Conservation (phyloP, 2,797 vertebrate genomes). For the Hapalemur alaotrensis region DNA sequence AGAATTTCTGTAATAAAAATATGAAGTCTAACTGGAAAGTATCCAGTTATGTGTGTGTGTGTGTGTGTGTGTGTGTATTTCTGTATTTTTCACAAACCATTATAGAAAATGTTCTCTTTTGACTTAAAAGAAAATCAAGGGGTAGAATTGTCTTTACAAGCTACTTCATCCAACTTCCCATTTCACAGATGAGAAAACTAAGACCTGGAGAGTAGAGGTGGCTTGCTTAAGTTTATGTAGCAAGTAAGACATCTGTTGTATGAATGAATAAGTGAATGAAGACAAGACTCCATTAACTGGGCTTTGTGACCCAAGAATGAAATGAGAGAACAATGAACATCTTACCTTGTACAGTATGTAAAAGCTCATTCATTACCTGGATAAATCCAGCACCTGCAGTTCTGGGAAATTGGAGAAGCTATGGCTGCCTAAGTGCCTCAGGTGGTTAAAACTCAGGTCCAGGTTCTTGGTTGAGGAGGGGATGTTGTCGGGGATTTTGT, state of each 20-base stretch:
- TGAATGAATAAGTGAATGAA: not conserved
- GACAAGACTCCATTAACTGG: not conserved
- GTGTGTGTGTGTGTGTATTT: not conserved
- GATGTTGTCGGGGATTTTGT: constrained; percentile 76
- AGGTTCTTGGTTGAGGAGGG: constrained; percentile 78
- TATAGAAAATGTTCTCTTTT: not conserved
- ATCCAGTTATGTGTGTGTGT: not conserved
- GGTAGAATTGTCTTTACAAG: not conserved
- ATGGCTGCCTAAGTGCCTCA: constrained; percentile 73
- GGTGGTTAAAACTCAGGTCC: constrained; percentile 86
- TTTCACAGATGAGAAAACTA: not conserved
- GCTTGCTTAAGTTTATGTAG: not conserved
- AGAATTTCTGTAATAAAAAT: not conserved
- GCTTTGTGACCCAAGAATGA: not conserved
- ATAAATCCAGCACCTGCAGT: constrained; percentile 84
- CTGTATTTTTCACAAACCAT: not conserved
- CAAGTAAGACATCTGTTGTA: not conserved
- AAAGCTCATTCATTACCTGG: constrained; percentile 80
- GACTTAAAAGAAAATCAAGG: not conserved
- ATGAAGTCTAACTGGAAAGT: too few species aligned
- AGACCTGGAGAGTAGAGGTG: not conserved
- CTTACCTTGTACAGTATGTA: not conserved
- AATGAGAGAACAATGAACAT: not conserved
- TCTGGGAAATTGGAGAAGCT: constrained; percentile 81
- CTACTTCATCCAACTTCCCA: not conserved